These are phyloP conservation scores for Ophioninae sp. DNA, from an alignment of 2,888 invertebrate species.

Conservation along the genomic window DNA sequence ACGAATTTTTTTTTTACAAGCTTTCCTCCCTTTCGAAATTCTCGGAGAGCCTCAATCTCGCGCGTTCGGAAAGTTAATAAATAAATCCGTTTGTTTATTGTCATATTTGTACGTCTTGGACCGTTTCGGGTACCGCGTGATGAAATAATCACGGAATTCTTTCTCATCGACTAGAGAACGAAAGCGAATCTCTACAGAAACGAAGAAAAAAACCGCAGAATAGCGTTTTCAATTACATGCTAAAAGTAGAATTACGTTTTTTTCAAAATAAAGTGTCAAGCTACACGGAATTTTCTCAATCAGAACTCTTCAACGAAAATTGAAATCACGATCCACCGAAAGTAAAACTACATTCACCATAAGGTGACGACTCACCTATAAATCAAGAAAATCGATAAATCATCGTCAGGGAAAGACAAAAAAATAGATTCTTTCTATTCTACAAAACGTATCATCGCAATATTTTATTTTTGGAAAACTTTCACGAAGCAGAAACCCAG, in stretches of 20 bases:
- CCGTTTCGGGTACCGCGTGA: background rate
- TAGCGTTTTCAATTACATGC: background rate
- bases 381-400: background rate
- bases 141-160: background rate
- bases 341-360: background rate
- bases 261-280: background rate
- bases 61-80: background rate
- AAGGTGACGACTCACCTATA: background rate
- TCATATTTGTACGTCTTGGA: background rate
- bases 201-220: background rate
- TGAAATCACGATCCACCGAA: background rate
- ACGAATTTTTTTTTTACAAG: no score
- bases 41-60: background rate
- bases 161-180: background rate
- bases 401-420: background rate
- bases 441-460: background rate
- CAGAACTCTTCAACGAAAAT: background rate
- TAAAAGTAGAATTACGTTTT: background rate
- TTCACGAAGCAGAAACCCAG: background rate
- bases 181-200: background rate
- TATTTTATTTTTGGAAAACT: background rate
- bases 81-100: background rate
- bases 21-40: background rate
- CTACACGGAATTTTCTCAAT: background rate
- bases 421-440: background rate